These are phyloP conservation scores for Glyptemys insculpta DNA, from an alignment of 2,797 vertebrate genomes.

Conservation along the genomic window DNA sequence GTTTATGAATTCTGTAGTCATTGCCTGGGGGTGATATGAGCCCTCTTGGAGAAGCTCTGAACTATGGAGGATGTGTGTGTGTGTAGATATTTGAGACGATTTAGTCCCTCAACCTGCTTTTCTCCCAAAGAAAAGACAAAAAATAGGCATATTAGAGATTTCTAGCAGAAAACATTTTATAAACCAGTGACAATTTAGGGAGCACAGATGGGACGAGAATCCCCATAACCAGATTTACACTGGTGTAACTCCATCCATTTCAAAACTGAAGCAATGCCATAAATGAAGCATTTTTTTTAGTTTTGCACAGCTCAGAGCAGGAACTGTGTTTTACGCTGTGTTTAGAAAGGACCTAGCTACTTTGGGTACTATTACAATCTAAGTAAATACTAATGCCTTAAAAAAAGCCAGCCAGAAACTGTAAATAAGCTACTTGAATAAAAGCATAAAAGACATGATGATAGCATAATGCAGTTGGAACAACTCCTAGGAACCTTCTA, in stretches of 20 bases:
- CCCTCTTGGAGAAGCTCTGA: neutral
- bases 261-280: neutral
- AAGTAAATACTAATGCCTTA: neutral
- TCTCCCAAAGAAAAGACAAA: neutral
- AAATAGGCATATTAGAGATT: neutral
- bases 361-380: slow-evolving; percentile 30
- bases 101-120: neutral
- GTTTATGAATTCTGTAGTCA: neutral
- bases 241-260: neutral
- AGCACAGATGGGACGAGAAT: neutral
- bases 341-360: slow-evolving; percentile 44
- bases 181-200: slow-evolving; percentile 15
- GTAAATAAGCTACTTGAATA: neutral
- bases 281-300: slow-evolving; percentile 18
- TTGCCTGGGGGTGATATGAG: neutral
- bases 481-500: slow-evolving; percentile 25
- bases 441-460: neutral
- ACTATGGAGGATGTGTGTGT: neutral
- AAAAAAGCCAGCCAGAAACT: too few species aligned
- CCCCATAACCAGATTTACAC: neutral
- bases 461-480: slow-evolving; percentile 9
- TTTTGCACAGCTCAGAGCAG: neutral
- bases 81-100: neutral
- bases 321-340: neutral
- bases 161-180: neutral